Base-by-base conservation (phyloP, 2,113 vertebrate species). In the Megaceryle maxima region DNA sequence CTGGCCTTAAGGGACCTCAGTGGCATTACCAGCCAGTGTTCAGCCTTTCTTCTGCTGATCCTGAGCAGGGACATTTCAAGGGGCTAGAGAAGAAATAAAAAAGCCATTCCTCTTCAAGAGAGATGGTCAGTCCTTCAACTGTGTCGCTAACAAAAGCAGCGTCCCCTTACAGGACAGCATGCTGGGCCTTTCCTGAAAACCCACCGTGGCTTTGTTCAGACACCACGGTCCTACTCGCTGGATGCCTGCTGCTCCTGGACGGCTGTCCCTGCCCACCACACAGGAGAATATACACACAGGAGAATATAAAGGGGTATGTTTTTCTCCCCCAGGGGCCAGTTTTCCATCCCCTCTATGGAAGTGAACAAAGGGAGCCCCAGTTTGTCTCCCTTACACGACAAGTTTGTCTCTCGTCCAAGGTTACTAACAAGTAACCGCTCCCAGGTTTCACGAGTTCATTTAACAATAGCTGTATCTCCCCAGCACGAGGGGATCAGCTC, bases 401-500 rank as follows among this genome's bases (percentile, higher is more conserved):
- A 77, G 68, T 88, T 64, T 14, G 2, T 63, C 19, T 46, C 76
- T 83, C 8, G 3, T 63, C 64, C 90, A 55, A 67, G 44, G 83
- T 57, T 35, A 88, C 41, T 55, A 93, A 70, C 46, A 55, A 46
- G 75, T 70, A 92, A 93, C 90, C 73, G 83, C 62, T 72, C 62
- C 74, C 31, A 13, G 53, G 74, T 84, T 87, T 87, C 77, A 25
- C 0, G 13, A 92, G 83, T 75, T 92, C 89, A 56, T 94, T 91
- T 84, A 96, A 91, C 73, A 72, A 62, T 16, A 92, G 93, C 81
- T 92, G 2, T 57, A 88, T 66, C 77, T 87, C 89, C 66, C 57
- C 86, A 87, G 83, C 78, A 91, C 15, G 16, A 82, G 73, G 90
- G 90, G 92, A 95, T 96, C 88, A 92, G 41, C 86, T 95, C 77